Evolutionary conservation across 2,888 invertebrate genomes (phyloP), one percentile per base, ranked within the genome.

Genomic region (Idaea dimidiata): DNA sequence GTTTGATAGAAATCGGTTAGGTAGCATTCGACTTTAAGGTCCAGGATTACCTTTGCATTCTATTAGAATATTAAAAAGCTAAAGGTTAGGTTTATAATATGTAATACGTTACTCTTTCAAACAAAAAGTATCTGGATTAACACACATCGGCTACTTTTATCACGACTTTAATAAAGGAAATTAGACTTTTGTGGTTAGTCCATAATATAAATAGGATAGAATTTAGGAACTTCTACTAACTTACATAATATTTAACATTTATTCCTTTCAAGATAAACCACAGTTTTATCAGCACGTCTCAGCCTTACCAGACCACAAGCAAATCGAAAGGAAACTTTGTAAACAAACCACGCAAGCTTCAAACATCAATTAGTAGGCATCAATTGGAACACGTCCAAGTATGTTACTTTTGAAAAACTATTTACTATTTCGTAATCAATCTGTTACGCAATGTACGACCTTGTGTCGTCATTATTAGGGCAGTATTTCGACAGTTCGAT

Each of bases 401-500:
- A 57, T 57, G 18, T 24, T 31, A 24, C 57, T 57, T 31, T 57
- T 6, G 7, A 18, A 17, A 56, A 17, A 14, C 18, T 24, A n/a
- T 18, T 57, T 57, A 57, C 24, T 57, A 57, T 43, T 43, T 43
- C 43, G 43, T 43, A 43, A 43, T 43, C 14, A 43, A 43, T 43
- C 43, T 43, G 43, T 43, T 43, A 43, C 43, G 43, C 43, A 43
- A 43, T 43, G 7, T 43, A 43, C 43, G 43, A 10, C 43, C 43
- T 43, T 43, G 43, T 43, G 43, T 43, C 43, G 43, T 43, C 6
- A 43, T 43, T 14, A 43, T 14, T 43, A 43, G 14, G 43, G 43
- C 14, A 3, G 43, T 43, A 43, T 43, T 43, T 43, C 43, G 43
- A 65, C 54, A 58, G 65, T 17, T 66, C 57, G 56, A 62, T 24